These are phyloP conservation scores for Drosophila niveifrons DNA, from an alignment of 2,888 invertebrate genomes.

Conservation along the genomic window DNA sequence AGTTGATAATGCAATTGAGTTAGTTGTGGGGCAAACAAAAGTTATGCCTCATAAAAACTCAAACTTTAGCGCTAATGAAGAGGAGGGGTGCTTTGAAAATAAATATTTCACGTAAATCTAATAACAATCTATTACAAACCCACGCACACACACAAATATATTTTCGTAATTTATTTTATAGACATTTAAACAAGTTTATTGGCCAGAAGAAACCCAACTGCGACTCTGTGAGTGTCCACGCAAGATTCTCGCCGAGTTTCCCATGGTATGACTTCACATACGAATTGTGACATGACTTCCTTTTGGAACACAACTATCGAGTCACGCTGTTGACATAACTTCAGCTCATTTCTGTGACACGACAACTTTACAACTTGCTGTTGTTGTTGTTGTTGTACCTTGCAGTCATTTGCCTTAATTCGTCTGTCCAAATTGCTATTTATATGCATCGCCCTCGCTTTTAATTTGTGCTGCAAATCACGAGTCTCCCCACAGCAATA, in stretches of 20 bases:
- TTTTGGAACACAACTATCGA: constrained; percentile 26
- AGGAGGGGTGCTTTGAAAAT: neutral
- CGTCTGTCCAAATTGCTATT: constrained; percentile 78
- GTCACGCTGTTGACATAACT: constrained; percentile 75
- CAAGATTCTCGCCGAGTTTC: constrained; percentile 20
- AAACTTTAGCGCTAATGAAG: neutral
- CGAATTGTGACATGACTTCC: constrained; percentile 24
- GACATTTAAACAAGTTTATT: constrained; percentile 9
- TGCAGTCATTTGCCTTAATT: constrained; percentile 75
- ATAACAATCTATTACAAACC: neutral
- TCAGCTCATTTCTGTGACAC: constrained; percentile 66
- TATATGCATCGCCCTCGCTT: constrained; percentile 80
- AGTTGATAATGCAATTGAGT: constrained; percentile 29
- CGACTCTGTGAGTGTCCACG: neutral
- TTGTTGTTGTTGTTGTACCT: constrained; percentile 5
- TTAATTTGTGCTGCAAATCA: constrained; percentile 77
- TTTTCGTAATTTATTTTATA: neutral
- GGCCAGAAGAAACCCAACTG: constrained; percentile 1
- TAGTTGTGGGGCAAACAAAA: constrained; percentile 4
- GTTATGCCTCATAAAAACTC: constrained; percentile 5
- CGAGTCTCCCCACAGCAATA: constrained; percentile 49
- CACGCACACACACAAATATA: neutral
- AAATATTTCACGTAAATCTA: neutral
- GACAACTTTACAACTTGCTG: constrained; percentile 52
- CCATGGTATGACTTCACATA: constrained; percentile 24